Evolutionary conservation across 2,888 invertebrate genomes (phyloP).

Genomic region (Hypena proboscidalis): DNA sequence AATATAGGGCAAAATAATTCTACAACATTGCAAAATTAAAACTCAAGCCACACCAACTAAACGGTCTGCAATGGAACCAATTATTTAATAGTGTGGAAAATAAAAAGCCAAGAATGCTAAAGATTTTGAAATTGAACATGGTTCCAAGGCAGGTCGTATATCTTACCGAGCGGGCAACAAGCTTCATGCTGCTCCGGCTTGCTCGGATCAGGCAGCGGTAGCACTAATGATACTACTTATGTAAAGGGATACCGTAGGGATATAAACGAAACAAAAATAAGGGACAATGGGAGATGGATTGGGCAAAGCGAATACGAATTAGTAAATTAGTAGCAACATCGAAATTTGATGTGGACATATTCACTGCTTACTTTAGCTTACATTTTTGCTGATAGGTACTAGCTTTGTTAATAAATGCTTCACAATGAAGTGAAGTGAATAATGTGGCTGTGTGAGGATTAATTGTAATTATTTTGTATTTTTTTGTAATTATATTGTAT

Average conservation of each 20-base stretch:
- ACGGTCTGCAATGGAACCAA: slow-evolving; percentile 65
- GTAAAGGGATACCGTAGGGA: slow-evolving; percentile 70
- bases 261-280: slow-evolving; percentile 71
- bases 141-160: slow-evolving; percentile 60
- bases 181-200: slow-evolving; percentile 96
- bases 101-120: slow-evolving; percentile 30
- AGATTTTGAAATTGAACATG: slow-evolving; percentile 31
- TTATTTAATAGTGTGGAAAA: slow-evolving; percentile 25
- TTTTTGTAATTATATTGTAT: too few species aligned
- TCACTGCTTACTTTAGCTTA: slow-evolving; percentile 65
- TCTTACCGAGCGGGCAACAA: slow-evolving; percentile 95
- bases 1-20: slow-evolving; percentile 48
- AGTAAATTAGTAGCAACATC: slow-evolving; percentile 84
- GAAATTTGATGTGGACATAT: slow-evolving; percentile 61
- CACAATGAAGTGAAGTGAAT: slow-evolving; percentile 51
- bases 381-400: slow-evolving; percentile 43
- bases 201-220: slow-evolving; percentile 94
- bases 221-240: slow-evolving; percentile 88
- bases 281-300: slow-evolving; percentile 66
- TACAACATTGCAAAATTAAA: slow-evolving; percentile 58
- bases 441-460: slow-evolving; percentile 28
- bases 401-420: slow-evolving; percentile 45
- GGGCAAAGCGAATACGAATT: slow-evolving; percentile 83
- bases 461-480: slow-evolving; percentile 8
- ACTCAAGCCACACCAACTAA: slow-evolving; percentile 72